phyloP scores from a whole-genome alignment of 2,888 invertebrate species.

The Cordylochernes scorpioides region DNA sequence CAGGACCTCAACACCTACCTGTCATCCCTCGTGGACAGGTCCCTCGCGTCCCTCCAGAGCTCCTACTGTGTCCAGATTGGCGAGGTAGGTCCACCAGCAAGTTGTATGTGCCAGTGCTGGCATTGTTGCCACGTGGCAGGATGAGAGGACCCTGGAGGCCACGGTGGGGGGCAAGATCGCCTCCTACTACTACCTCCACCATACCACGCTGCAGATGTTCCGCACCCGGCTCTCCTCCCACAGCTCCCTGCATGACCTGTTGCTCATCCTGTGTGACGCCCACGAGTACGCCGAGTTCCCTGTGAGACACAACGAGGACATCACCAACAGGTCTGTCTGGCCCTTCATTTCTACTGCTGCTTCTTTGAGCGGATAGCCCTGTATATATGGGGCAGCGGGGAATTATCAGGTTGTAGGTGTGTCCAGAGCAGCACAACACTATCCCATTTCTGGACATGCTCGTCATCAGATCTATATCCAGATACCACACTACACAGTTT shows the following conservation, averaged over 20 bases:
- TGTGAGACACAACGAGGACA: slow-evolving; percentile 89
- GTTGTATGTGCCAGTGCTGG: neutral
- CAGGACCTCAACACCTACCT: no score
- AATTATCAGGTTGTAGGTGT: no score
- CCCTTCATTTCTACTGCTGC: no score
- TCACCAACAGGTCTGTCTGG: slow-evolving; percentile 51
- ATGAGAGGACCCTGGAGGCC: slow-evolving; percentile 30
- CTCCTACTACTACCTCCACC: slow-evolving; percentile 83
- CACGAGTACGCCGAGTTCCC: slow-evolving; percentile 75
- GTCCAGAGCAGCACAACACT: no score
- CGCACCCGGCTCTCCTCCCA: slow-evolving; percentile 35
- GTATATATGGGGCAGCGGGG: no score
- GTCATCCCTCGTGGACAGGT: slow-evolving; percentile 48
- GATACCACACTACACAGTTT: no score
- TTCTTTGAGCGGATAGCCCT: no score
- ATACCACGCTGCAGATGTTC: slow-evolving; percentile 68
- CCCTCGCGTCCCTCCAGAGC: slow-evolving; percentile 38
- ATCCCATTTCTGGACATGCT: no score
- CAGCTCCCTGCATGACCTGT: slow-evolving; percentile 38
- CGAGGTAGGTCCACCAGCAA: slow-evolving; percentile 22
- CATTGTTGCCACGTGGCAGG: slow-evolving; percentile 23
- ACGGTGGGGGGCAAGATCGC: slow-evolving; percentile 75
- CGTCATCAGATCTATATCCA: no score
- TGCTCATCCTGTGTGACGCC: slow-evolving; percentile 50
- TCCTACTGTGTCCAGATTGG: slow-evolving; percentile 53